Conservation (phyloP, 2,888 invertebrate species). For the Euplexia lucipara region DNA sequence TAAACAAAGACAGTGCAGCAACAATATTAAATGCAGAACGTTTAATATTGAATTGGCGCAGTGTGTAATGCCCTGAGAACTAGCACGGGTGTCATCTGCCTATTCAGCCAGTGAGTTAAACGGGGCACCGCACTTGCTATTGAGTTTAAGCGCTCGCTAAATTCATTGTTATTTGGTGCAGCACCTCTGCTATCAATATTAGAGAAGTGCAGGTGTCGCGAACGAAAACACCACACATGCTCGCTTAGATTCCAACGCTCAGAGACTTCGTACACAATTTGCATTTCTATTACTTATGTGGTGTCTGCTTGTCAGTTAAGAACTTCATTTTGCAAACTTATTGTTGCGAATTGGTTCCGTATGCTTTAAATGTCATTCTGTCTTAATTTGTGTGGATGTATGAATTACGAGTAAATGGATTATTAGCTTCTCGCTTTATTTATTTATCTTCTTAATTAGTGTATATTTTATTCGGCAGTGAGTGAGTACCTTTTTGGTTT, state of each 20-base stretch:
- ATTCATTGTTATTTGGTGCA: conserved; percentile 48
- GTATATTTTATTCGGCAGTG: too few relatives aligned
- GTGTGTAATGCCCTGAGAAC: conserved; percentile 62
- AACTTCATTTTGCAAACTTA: background rate
- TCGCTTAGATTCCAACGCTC: conserved; percentile 29
- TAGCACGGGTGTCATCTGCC: conserved; percentile 49
- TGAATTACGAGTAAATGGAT: too few relatives aligned
- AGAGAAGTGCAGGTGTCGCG: conserved; percentile 28
- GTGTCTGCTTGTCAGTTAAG: conserved; percentile 8
- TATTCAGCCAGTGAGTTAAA: conserved; percentile 40
- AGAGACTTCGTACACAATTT: conserved; percentile 15
- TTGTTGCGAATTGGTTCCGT: too few relatives aligned
- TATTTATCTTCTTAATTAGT: too few relatives aligned
- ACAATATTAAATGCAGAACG: conserved; percentile 48
- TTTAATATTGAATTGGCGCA: conserved; percentile 66
- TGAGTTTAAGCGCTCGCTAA: conserved; percentile 31
- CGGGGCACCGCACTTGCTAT: conserved; percentile 32
- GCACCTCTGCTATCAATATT: conserved; percentile 27
- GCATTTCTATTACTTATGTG: conserved; percentile 17
- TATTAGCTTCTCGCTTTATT: too few relatives aligned
- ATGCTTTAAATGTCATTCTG: too few relatives aligned
- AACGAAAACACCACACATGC: conserved; percentile 14
- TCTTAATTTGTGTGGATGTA: too few relatives aligned
- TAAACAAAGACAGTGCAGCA: conserved; percentile 27
- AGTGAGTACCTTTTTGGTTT: too few relatives aligned